Evolutionary conservation across 1,140 invertebrate species (phyloP).

Genomic region (Metaphire vulgaris): DNA sequence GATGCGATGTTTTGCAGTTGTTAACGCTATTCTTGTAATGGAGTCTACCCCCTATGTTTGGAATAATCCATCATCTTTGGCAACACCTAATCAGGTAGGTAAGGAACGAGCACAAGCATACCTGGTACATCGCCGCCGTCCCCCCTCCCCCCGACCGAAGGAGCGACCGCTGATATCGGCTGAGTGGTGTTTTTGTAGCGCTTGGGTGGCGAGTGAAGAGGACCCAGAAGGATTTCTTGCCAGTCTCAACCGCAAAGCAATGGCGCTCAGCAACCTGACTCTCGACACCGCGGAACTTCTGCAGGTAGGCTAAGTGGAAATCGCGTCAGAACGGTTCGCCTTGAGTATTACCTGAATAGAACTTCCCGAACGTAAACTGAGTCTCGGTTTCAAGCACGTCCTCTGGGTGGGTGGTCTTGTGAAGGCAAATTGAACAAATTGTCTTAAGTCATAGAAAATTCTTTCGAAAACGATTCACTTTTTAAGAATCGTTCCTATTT

Average conservation of each 20-base stretch:
- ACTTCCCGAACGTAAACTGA: not conserved
- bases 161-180: too few species aligned
- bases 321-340: too few species aligned
- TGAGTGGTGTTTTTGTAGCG: not conserved
- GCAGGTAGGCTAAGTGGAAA: conserved; percentile 12
- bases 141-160: too few species aligned
- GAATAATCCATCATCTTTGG: too few species aligned
- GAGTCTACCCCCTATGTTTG: too few species aligned
- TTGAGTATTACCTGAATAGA: not conserved
- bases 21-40: too few species aligned
- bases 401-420: not conserved
- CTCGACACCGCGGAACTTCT: conserved; percentile 23
- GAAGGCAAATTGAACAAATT: not conserved
- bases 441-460: not conserved
- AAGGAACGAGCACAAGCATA: too few species aligned
- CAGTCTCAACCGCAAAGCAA: conserved; percentile 8
- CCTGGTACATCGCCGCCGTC: too few species aligned
- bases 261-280: conserved; percentile 21
- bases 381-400: too few species aligned
- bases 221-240: too few species aligned
- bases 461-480: not conserved
- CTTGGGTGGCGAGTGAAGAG: not conserved
- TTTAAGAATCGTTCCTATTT: not conserved
- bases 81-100: too few species aligned
- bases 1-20: too few species aligned